These are phyloP conservation scores for Chironomus riparius DNA, from an alignment of 2,888 invertebrate species.

Conservation along the genomic window DNA sequence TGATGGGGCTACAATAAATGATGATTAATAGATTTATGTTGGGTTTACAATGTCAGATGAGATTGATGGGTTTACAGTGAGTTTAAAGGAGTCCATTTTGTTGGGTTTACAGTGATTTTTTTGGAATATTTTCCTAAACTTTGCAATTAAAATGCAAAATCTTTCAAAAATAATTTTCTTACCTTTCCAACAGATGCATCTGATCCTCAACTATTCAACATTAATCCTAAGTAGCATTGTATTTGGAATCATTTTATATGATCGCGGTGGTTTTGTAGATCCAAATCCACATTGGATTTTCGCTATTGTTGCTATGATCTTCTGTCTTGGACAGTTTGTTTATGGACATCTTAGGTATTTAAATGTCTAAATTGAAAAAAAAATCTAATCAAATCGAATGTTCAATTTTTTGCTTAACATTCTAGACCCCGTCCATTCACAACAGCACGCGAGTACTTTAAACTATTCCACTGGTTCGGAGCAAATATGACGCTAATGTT, in stretches of 20 bases:
- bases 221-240: neutral
- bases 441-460: neutral
- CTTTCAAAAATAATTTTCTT: neutral
- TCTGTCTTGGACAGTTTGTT: neutral
- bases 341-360: neutral
- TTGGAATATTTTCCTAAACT: neutral
- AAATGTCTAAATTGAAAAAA: no score
- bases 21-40: no score
- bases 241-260: neutral
- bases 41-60: no score
- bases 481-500: neutral
- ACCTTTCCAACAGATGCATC: neutral
- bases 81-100: no score
- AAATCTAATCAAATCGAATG: no score
- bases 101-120: neutral
- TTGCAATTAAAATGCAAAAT: no score
- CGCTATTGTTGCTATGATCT: neutral
- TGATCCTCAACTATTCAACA: neutral
- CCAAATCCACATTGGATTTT: neutral
- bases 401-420: neutral
- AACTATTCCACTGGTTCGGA: neutral
- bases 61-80: no score
- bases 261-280: no score
- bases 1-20: no score
- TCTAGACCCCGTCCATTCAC: neutral